phyloP scores from a whole-genome alignment of 2,113 vertebrate species.

The Raja brachyura region DNA sequence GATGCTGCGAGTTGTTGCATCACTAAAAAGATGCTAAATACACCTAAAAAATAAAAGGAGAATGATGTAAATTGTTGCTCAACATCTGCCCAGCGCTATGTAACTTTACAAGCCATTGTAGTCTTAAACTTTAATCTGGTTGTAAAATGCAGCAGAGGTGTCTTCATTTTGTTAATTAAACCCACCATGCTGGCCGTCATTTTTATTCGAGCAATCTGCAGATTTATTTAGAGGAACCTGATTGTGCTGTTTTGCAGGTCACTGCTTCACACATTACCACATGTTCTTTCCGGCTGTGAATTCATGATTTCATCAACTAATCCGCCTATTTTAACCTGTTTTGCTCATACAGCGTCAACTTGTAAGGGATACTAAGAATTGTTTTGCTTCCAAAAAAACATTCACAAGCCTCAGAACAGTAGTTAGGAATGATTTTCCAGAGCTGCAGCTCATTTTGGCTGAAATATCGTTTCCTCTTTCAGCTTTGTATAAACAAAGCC shows the following conservation, averaged over 20 bases:
- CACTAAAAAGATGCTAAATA: constrained; percentile 1
- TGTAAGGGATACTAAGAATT: background rate
- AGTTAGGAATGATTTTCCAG: background rate
- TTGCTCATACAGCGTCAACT: background rate
- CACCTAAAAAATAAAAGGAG: background rate
- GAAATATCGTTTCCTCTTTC: background rate
- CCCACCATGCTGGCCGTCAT: background rate
- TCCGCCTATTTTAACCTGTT: background rate
- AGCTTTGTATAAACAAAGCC: background rate
- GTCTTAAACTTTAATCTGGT: background rate
- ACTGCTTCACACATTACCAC: background rate
- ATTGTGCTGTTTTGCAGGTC: background rate
- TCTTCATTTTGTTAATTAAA: background rate
- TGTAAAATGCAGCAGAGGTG: background rate
- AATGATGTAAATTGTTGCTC: background rate
- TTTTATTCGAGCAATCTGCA: background rate
- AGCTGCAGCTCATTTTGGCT: background rate
- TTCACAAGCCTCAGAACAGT: background rate
- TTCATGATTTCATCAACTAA: background rate
- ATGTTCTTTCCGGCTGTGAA: background rate
- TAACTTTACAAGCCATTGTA: background rate
- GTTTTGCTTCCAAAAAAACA: background rate
- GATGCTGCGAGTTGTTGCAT: background rate
- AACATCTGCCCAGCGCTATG: background rate
- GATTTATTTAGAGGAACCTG: background rate